Evolutionary conservation across 2,113 vertebrate genomes (phyloP).

Genomic region (Actenoides lindsayi): DNA sequence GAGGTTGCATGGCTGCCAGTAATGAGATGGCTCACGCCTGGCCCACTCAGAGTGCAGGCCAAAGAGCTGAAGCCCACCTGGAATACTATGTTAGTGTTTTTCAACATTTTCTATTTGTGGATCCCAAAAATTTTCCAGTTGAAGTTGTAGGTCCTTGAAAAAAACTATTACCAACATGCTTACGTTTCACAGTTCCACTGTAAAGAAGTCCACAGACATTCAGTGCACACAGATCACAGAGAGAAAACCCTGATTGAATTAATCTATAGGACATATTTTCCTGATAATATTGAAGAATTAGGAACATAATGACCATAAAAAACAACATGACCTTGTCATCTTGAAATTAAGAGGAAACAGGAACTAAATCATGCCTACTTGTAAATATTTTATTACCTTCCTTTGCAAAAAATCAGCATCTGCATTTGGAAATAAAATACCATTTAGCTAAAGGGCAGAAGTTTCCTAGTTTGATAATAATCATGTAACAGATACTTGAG

Average conservation of each 20-base stretch:
- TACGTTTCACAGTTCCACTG: background rate
- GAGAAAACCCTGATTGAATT: fast-evolving
- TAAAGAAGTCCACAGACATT: background rate
- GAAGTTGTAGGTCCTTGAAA: background rate
- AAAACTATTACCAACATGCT: background rate
- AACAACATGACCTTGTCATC: background rate
- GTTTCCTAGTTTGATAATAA: background rate
- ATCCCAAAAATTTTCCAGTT: background rate
- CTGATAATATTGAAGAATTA: background rate
- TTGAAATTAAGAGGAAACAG: background rate
- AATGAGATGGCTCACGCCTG: background rate
- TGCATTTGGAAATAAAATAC: background rate
- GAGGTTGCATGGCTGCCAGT: background rate
- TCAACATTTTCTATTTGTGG: background rate
- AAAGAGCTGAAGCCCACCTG: background rate
- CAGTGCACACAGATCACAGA: background rate
- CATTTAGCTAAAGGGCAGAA: background rate
- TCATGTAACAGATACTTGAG: background rate
- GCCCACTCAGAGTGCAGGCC: background rate
- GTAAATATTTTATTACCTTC: background rate
- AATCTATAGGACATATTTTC: background rate
- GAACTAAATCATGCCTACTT: background rate
- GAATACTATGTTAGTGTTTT: background rate
- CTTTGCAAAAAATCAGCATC: background rate
- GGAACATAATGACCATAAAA: background rate